Conservation (phyloP, 2,888 invertebrate genomes). For the Macropis europaea region DNA sequence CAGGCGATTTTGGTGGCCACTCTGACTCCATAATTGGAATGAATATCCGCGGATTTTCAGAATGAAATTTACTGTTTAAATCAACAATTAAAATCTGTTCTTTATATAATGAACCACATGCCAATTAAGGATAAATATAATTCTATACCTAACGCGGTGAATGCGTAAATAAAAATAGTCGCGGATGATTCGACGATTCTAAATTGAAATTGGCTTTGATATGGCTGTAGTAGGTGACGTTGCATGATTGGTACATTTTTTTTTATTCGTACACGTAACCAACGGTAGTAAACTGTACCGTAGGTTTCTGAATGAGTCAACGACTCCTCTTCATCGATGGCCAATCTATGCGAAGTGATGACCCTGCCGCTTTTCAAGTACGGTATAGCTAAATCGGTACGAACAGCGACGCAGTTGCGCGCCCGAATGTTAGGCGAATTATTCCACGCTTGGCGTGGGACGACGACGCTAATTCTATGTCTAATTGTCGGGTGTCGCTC, state of each 20-base stretch:
- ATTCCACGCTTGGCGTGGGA: slow-evolving; percentile 34
- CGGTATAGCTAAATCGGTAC: slow-evolving; percentile 55
- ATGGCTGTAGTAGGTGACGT: slow-evolving; percentile 1
- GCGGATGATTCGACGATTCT: slow-evolving; percentile 35
- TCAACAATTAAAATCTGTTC: too few species aligned
- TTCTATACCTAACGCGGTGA: slow-evolving; percentile 10
- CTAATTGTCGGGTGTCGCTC: not conserved
- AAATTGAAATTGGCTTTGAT: slow-evolving; percentile 35
- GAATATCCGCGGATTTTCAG: too few species aligned
- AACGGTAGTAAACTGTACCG: slow-evolving; percentile 3
- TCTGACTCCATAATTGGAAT: too few species aligned
- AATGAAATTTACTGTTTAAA: too few species aligned
- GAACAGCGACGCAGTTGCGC: slow-evolving; percentile 31
- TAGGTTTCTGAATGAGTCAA: slow-evolving; percentile 41
- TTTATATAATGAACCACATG: too few species aligned
- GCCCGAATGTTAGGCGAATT: slow-evolving; percentile 38
- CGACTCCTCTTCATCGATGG: slow-evolving; percentile 49
- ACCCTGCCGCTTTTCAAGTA: slow-evolving; percentile 54
- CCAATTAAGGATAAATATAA: too few species aligned
- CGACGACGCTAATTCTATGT: slow-evolving; percentile 29
- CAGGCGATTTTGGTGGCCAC: too few species aligned
- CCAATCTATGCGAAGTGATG: slow-evolving; percentile 36
- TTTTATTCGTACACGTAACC: not conserved
- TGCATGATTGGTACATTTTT: slow-evolving; percentile 23
- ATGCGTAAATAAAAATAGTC: slow-evolving; percentile 30